These are phyloP conservation scores for Rhineura floridana DNA, from an alignment of 2,113 vertebrate species.

Conservation along the genomic window DNA sequence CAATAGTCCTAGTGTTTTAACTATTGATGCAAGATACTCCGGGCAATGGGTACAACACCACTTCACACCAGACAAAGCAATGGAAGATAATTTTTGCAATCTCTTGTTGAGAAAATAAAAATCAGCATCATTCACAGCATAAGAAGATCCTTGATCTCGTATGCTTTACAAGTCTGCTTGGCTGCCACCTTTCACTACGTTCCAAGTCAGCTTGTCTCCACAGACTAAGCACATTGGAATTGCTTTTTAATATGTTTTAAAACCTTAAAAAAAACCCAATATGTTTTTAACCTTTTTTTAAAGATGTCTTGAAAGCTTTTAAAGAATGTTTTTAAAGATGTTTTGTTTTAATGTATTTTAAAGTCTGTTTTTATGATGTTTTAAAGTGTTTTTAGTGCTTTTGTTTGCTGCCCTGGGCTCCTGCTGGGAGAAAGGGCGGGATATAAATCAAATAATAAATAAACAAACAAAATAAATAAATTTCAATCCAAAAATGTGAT, in stretches of 20 bases:
- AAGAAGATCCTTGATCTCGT: not conserved
- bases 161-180: not conserved
- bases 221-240: not conserved
- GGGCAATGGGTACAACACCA: not conserved
- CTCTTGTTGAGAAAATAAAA: constrained; percentile 22
- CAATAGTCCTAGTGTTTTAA: not conserved
- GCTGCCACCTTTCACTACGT: not conserved
- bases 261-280: no score
- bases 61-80: not conserved
- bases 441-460: no score
- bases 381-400: no score
- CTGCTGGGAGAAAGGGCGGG: no score
- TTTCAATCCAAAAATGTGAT: not conserved
- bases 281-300: no score
- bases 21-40: constrained; percentile 1
- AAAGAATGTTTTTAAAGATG: no score
- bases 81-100: not conserved
- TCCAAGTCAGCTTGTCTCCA: not conserved
- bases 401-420: no score
- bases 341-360: no score
- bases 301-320: no score
- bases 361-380: no score
- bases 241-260: no score
- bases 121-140: rapidly evolving
- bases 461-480: no score